Conservation (phyloP, 2,797 vertebrate genomes). For the Malacoctenus gilli region DNA sequence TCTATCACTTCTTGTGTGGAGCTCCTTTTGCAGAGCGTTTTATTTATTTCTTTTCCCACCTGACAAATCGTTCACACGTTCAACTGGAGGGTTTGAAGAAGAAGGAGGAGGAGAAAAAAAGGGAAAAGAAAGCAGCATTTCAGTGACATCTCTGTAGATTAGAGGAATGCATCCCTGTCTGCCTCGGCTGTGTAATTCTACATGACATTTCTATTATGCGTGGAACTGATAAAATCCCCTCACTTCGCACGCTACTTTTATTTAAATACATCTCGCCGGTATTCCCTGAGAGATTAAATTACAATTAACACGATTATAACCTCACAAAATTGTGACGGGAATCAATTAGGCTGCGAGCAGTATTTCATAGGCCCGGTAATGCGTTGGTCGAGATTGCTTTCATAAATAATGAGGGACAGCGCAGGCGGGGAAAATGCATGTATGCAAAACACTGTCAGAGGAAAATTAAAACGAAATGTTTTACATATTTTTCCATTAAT, state of each 20-base stretch:
- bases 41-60: neutral
- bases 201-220: constrained; percentile 80
- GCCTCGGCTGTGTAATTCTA: constrained; percentile 74
- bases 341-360: constrained; percentile 92
- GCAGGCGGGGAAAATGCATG: constrained; percentile 77
- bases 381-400: constrained; percentile 84
- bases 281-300: constrained; percentile 88
- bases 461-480: constrained; percentile 88
- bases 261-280: constrained; percentile 83
- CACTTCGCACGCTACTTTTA: constrained; percentile 71
- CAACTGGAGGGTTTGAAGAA: neutral
- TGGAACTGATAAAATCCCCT: constrained; percentile 78
- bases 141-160: constrained; percentile 60
- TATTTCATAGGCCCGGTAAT: constrained; percentile 78
- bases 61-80: constrained; percentile 18
- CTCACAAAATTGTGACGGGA: constrained; percentile 90
- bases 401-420: constrained; percentile 91
- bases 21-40: constrained; percentile 6
- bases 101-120: neutral
- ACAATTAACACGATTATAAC: constrained; percentile 94
- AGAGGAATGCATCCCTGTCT: constrained; percentile 51
- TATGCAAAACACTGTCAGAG: constrained; percentile 85
- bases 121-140: constrained; percentile 12
- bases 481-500: constrained; percentile 97
- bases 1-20: neutral